Evolutionary conservation across 1,140 invertebrate species (phyloP), one percentile per base, ranked within the genome.

Genomic region (Brachionus sp.): DNA sequence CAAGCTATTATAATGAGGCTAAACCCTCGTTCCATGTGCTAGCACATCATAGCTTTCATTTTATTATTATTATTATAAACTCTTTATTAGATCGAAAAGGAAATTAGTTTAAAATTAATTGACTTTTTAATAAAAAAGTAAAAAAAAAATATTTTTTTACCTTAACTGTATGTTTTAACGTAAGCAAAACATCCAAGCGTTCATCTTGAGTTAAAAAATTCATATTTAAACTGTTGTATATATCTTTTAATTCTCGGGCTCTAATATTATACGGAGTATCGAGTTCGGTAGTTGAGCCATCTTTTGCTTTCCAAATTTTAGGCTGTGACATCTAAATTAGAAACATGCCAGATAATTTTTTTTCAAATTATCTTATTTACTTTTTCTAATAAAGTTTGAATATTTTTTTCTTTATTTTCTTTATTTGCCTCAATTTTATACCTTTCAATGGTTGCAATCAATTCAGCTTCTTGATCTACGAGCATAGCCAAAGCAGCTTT

Each of bases 151-250:
- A 35, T 78, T 7, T 29, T n/a, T 37, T 46, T 82, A 89, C 89
- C 86, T 89, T 88, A 7, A 90, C 88, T 29, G 89, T 89, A 73
- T 90, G 88, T 85, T 90, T 90, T 2, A 90, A 84, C 0, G 88
- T 89, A 13, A 90, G 86, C 9, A 90, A 84, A 0, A 89, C 88
- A 86, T 89, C 89, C 19, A 90, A 85, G 29, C 89, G 82, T 84
- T 90, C 89, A 85, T 90, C 89, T 77, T 88, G 88, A 5, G 88
- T 89, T 6, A 89, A 85, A 73, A 87, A 89, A 78, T 88, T 88
- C 88, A 89, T 89, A 84, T 88, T 88, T 83, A 89, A 87, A 84
- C 87, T 89, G 85, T 88, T 88, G 84, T 89, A 89, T 39, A 90
- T 89, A 80, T 89, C 87, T 64, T 86, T 85, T 53, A 90, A 82